phyloP scores from a whole-genome alignment of 2,797 vertebrate genomes.

The Cheirogaleus major region DNA sequence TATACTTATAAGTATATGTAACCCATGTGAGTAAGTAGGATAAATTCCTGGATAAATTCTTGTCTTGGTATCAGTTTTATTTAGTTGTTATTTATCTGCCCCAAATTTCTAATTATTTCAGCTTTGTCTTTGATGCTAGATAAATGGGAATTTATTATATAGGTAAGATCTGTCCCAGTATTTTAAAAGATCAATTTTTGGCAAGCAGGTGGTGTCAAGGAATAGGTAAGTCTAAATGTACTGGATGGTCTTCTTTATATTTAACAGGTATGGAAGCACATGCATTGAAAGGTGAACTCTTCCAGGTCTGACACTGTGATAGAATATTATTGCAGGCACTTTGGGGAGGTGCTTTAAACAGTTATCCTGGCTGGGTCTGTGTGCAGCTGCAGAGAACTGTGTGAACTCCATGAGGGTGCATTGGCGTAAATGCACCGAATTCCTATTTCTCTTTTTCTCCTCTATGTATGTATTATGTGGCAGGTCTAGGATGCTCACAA shows the following conservation, averaged over 20 bases:
- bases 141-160: neutral
- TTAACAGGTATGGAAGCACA: neutral
- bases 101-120: neutral
- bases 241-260: neutral
- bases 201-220: neutral
- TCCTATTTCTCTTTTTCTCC: neutral
- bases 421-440: neutral
- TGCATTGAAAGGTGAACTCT: neutral
- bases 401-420: neutral
- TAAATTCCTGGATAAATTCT: neutral
- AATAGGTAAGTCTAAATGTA: neutral
- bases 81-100: neutral
- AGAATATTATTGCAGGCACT: neutral
- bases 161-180: neutral
- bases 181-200: neutral
- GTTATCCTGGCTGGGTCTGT: neutral
- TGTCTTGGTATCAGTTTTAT: neutral
- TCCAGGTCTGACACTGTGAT: neutral
- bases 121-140: neutral
- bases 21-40: neutral
- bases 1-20: neutral
- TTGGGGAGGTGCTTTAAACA: neutral
- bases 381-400: neutral
- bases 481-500: neutral
- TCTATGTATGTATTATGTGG: neutral